These are phyloP conservation scores for Isichthys henryi DNA, from an alignment of 2,113 vertebrate species.

Conservation along the genomic window DNA sequence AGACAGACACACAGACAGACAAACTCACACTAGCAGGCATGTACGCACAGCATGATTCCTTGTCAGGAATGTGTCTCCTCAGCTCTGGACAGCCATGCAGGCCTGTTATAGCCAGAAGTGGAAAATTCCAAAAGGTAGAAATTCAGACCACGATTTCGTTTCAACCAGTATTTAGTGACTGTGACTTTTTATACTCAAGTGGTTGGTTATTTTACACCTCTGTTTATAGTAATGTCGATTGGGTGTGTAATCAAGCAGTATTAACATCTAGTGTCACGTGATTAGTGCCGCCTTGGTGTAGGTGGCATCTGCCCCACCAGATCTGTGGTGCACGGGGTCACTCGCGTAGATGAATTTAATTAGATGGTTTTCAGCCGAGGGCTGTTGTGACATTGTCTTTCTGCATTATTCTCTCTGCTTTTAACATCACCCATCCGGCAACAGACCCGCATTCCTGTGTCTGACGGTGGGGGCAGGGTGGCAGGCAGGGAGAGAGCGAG, in stretches of 20 bases:
- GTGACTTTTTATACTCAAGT: background rate
- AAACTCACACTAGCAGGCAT: background rate
- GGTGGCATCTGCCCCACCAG: background rate
- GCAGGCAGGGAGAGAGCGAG: slow-evolving; percentile 20
- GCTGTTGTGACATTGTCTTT: slow-evolving; percentile 23
- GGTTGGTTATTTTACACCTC: background rate
- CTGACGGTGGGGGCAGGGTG: slow-evolving; percentile 30
- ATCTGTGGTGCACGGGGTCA: background rate
- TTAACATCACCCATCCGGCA: background rate
- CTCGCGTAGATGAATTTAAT: slow-evolving; percentile 28
- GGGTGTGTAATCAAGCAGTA: background rate
- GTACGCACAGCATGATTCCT: background rate
- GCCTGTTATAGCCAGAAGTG: background rate
- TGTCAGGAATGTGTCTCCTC: background rate
- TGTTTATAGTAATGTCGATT: background rate
- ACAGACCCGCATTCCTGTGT: slow-evolving; percentile 12
- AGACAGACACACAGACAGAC: too few relatives aligned
- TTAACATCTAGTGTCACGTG: background rate
- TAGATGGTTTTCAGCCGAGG: background rate
- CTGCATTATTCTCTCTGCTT: slow-evolving; percentile 11
- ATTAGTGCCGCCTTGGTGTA: background rate
- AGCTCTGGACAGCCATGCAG: background rate
- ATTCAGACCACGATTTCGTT: background rate
- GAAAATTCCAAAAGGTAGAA: background rate
- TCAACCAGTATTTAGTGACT: background rate